Conservation (phyloP, 2,888 invertebrate species). For the Dicyrtoma fusca region DNA sequence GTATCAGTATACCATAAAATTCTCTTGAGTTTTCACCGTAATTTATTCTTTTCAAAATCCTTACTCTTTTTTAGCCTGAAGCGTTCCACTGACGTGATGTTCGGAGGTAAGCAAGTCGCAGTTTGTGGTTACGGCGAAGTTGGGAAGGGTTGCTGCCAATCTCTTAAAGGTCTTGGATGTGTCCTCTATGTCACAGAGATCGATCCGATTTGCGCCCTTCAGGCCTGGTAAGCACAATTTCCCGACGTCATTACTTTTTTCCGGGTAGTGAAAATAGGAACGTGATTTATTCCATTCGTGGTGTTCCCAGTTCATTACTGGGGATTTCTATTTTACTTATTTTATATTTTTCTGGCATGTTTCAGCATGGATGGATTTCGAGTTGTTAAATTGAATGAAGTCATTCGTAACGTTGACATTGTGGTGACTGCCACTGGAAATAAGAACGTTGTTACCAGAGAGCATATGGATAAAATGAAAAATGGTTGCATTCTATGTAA, state of each 20-base stretch:
- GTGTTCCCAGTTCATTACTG: too few relatives aligned
- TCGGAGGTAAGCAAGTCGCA: slow-evolving; percentile 94
- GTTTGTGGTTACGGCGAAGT: slow-evolving; percentile 98
- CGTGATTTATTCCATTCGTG: too few relatives aligned
- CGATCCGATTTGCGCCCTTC: slow-evolving; percentile 96
- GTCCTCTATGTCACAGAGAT: slow-evolving; percentile 93
- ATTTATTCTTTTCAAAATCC: neutral
- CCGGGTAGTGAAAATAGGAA: too few relatives aligned
- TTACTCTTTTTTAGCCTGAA: slow-evolving; percentile 73
- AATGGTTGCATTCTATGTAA: slow-evolving; percentile 94
- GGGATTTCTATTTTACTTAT: neutral
- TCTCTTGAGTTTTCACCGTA: neutral
- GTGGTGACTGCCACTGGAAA: slow-evolving; percentile 98
- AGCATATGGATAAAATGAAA: slow-evolving; percentile 96
- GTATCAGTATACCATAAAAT: too few relatives aligned
- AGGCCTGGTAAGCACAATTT: slow-evolving; percentile 72
- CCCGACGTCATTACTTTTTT: too few relatives aligned
- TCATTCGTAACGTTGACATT: slow-evolving; percentile 87
- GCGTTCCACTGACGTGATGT: slow-evolving; percentile 93
- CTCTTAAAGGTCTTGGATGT: slow-evolving; percentile 90
- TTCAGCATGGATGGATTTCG: slow-evolving; percentile 93
- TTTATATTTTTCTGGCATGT: neutral
- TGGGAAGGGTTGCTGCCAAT: slow-evolving; percentile 95
- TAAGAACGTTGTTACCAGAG: slow-evolving; percentile 88
- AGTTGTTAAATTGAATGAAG: slow-evolving; percentile 92